A percentile compares a stretch with the other conserved stretches of the same genome.
Evolutionary conservation across 2,888 invertebrate species (phyloP).

Genomic region (Cacoxenus indagator): DNA sequence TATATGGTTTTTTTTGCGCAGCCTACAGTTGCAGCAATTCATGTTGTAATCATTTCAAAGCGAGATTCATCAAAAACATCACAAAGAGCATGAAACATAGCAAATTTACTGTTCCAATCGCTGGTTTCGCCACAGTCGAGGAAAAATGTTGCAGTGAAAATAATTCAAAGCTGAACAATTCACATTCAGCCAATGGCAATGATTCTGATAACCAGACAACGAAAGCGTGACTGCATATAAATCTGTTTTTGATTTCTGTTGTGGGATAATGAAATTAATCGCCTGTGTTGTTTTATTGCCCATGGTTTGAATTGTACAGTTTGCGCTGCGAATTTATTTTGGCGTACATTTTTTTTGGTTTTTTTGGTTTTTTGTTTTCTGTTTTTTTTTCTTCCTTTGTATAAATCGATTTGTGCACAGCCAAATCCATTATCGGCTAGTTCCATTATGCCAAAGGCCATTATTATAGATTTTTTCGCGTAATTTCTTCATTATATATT

Average conservation of each 20-base stretch:
- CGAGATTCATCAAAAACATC: no score
- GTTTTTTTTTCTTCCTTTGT: background rate
- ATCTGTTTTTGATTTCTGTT: slow-evolving; percentile 58
- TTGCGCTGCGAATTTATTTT: slow-evolving; percentile 11
- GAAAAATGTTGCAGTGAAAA: background rate
- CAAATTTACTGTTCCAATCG: background rate
- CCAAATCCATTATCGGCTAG: background rate
- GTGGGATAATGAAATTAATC: slow-evolving; percentile 60
- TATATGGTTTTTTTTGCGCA: background rate
- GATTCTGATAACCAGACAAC: background rate
- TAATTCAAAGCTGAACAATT: background rate
- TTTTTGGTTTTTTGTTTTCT: background rate
- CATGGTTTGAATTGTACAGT: background rate
- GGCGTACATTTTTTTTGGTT: background rate
- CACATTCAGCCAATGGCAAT: background rate
- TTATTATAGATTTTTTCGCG: slow-evolving; percentile 5
- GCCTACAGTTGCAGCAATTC: slow-evolving; percentile 41
- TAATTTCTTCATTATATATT: background rate
- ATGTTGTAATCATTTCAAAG: no score
- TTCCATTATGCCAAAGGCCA: background rate
- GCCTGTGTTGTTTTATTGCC: slow-evolving; percentile 61
- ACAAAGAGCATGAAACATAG: background rate
- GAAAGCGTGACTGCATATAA: slow-evolving; percentile 45
- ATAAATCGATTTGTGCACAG: slow-evolving; percentile 11
- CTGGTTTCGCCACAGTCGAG: background rate